Conservation (phyloP, 1,140 invertebrate genomes). For the Aphaenogaster ashmeadi region DNA sequence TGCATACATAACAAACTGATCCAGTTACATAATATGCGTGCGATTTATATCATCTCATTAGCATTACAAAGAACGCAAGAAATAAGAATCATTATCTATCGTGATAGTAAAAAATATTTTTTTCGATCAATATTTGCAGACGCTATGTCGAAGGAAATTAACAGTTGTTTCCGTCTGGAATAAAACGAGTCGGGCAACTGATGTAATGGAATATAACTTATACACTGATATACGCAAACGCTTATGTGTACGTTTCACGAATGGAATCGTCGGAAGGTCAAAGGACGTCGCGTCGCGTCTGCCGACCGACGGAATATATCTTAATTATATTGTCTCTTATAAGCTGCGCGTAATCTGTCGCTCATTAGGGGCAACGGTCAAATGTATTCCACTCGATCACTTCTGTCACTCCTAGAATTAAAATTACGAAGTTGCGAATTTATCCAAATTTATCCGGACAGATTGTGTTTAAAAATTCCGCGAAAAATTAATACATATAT, state of each 20-base stretch:
- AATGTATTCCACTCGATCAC: not conserved
- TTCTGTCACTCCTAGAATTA: not conserved
- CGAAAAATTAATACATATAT: not conserved
- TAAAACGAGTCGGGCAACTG: constrained; percentile 29
- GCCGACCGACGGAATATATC: constrained; percentile 69
- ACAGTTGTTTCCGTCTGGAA: not conserved
- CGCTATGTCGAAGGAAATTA: not conserved
- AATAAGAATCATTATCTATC: constrained; percentile 25
- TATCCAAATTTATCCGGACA: not conserved
- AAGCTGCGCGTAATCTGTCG: constrained; percentile 39
- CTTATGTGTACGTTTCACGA: constrained; percentile 39
- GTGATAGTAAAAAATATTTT: constrained; percentile 19
- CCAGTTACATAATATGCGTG: constrained; percentile 35
- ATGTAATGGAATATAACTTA: constrained; percentile 57
- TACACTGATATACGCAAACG: not conserved
- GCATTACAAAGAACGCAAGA: constrained; percentile 17
- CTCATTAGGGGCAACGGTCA: not conserved
- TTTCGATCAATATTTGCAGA: constrained; percentile 8
- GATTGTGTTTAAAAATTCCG: not conserved
- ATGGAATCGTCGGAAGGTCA: constrained; percentile 83
- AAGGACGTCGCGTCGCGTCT: constrained; percentile 71
- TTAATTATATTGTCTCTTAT: constrained; percentile 78
- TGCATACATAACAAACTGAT: constrained; percentile 45
- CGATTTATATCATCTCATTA: not conserved
- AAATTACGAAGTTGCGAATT: not conserved